Base-by-base conservation (phyloP, 1,140 invertebrate species). In the Aphidius ervi region DNA sequence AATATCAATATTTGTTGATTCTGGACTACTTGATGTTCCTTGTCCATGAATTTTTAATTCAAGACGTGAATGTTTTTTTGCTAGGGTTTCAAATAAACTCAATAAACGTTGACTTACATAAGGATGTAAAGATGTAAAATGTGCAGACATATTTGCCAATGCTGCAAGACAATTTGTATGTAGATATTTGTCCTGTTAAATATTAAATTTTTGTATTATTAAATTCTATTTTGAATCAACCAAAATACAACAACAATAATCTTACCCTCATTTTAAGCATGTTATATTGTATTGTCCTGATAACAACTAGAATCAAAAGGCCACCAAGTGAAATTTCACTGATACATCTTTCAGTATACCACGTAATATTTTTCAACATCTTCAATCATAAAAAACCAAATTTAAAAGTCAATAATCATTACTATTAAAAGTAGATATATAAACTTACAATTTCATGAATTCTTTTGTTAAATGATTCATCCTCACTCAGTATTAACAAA, bases 81-180 rank as follows among this genome's bases (percentile, higher is more conserved):
- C 91, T 49, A 96, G 79, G 1, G 91, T 92, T 76, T 95, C 92
- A 71, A 95, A 94, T 37, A 96, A 77, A 59, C 89, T 92, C 56
- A 98, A 85, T 64, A 98, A 78, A 71, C 95, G 85, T 79, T 99
- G 96, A 66, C 94, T 93, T 37, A 98, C 97, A 78, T 97, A 97
- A 1, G 95, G 93, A 82, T 98, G 95, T 23, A 99, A 81, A 61
- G 92, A 87, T 72, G 90, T 87, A 74, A 99, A 98, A 76, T 98
- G 92, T 63, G 91, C 88, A 49, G 93, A 92, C 96, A 99, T 99
- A 72, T 99, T 99, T 45, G 97, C 97, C 62, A 99, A 82, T 5
- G 97, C 96, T 48, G 97, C 97, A 55, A 99, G 82, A 78, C 97
- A 97, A 81, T 98, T 98, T 10, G 93, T 97, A 70, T 98, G 95